Evolutionary conservation across 2,888 invertebrate species (phyloP), one percentile per base, ranked within the genome.

Genomic region (Girardia tigrina): DNA sequence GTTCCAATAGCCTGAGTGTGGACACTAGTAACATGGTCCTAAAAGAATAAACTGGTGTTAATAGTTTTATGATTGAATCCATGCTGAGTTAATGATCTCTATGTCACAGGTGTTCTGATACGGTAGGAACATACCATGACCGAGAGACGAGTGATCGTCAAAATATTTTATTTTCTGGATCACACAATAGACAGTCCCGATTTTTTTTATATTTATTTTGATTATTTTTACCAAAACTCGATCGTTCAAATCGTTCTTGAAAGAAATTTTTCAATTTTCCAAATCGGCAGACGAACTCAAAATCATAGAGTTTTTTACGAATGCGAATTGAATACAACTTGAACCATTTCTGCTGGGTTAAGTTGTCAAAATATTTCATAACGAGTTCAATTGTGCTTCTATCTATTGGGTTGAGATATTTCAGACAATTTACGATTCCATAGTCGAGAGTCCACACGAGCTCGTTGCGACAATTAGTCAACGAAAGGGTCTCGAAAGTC

Each of bases 131-230:
- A 23, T 20, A 4, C 74, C 74, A 14, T n/a, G 27, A 8, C 28
- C 74, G 20, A 42, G 20, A 4, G 20, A 23, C 2, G 74, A 74
- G 4, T 56, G 56, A 56, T 56, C 56, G n/a, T 56, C 56, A 36
- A 12, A 12, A n/a, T n/a, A n/a, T 56, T 56, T 56, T 6, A 56
- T n/a, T 56, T 56, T 4, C 16, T 42, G 42, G 23, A 74, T 23
- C 14, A 74, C 75, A 36, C 78, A 78, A 75, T 79, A 72, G 23
- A 28, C 28, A 29, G 28, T 26, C 1, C 73, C 73, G 36, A 36
- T 72, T 36, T 72, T 72, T 20, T 29, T 23, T 26, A 72, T n/a
- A 72, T n/a, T 72, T 69, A 29, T 36, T 29, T 26, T 72, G 73
- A 26, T 28, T 20, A n/a, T 72, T 16, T 28, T 28, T 72, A 28